These are phyloP conservation scores for Romanomermis culicivorax DNA, from an alignment of 2,888 invertebrate genomes.

Conservation along the genomic window DNA sequence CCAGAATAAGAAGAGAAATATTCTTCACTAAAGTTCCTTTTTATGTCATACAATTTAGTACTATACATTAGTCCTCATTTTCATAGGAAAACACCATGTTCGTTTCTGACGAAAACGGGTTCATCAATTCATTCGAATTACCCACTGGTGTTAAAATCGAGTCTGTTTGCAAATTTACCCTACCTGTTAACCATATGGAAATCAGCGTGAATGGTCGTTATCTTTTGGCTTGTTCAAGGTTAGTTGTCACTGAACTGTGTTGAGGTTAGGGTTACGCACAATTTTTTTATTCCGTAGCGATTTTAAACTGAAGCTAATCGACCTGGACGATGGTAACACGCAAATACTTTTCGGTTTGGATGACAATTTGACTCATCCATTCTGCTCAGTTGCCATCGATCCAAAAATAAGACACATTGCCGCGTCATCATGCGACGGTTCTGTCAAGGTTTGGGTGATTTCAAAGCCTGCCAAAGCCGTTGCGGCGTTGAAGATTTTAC, in stretches of 20 bases:
- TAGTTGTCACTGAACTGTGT: too few species aligned
- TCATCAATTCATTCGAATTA: constrained; percentile 45
- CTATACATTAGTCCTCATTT: background rate
- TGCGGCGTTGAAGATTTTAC: background rate
- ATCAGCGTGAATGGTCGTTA: constrained; percentile 43
- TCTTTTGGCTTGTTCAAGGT: constrained; percentile 45
- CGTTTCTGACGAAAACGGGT: constrained; percentile 62
- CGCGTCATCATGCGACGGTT: background rate
- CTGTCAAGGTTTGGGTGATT: background rate
- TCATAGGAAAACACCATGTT: constrained; percentile 41
- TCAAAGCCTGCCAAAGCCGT: background rate
- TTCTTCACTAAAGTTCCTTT: too few species aligned
- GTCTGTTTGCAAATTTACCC: constrained; percentile 60
- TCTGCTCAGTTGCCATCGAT: background rate
- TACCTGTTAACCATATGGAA: constrained; percentile 60
- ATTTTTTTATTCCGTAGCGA: background rate
- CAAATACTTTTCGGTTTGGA: background rate
- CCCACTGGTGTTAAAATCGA: constrained; percentile 41
- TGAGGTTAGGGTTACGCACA: too few species aligned
- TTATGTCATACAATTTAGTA: background rate
- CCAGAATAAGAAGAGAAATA: too few species aligned
- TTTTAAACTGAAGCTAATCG: background rate
- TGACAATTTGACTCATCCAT: background rate
- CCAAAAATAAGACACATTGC: background rate
- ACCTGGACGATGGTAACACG: background rate